Evolutionary conservation across 1,140 invertebrate genomes (phyloP).

Genomic region (Diprion similis): DNA sequence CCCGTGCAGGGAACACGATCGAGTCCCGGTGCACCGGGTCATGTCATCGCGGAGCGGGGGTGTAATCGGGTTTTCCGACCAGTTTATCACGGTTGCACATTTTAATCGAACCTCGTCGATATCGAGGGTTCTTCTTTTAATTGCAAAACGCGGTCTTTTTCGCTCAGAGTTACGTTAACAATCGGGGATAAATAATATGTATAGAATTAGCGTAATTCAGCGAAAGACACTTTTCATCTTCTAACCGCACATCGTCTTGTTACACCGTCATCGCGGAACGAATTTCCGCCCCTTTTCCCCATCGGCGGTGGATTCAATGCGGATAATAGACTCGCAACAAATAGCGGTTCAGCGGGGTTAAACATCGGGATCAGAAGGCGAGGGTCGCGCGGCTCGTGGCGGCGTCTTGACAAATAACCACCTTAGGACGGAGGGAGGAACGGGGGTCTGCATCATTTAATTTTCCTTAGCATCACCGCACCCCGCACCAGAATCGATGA

Average conservation of each 20-base stretch:
- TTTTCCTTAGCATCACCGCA: constrained; percentile 55
- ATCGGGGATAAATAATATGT: too few relatives aligned
- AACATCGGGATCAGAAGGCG: constrained; percentile 38
- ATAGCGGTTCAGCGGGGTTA: constrained; percentile 41
- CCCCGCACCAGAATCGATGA: constrained; percentile 54
- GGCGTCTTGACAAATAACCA: constrained; percentile 58
- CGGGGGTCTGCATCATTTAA: constrained; percentile 60
- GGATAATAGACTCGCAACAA: constrained; percentile 46
- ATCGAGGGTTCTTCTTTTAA: too few relatives aligned
- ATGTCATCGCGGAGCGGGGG: background rate
- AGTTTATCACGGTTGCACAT: too few relatives aligned
- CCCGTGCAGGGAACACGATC: constrained; percentile 20
- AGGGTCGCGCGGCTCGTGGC: constrained; percentile 31
- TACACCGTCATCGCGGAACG: too few relatives aligned
- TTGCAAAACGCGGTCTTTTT: too few relatives aligned
- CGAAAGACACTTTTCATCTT: too few relatives aligned
- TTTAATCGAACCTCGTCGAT: too few relatives aligned
- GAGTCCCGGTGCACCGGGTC: constrained; percentile 8
- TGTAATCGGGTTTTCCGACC: background rate
- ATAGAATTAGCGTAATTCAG: too few relatives aligned
- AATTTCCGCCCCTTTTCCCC: background rate
- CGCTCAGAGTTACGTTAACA: too few relatives aligned
- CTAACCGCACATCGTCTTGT: too few relatives aligned
- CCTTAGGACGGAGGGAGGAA: constrained; percentile 39
- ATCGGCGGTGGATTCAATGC: constrained; percentile 29